phyloP scores from a whole-genome alignment of 1,140 invertebrate genomes.

The Leptinotarsa defecta region DNA sequence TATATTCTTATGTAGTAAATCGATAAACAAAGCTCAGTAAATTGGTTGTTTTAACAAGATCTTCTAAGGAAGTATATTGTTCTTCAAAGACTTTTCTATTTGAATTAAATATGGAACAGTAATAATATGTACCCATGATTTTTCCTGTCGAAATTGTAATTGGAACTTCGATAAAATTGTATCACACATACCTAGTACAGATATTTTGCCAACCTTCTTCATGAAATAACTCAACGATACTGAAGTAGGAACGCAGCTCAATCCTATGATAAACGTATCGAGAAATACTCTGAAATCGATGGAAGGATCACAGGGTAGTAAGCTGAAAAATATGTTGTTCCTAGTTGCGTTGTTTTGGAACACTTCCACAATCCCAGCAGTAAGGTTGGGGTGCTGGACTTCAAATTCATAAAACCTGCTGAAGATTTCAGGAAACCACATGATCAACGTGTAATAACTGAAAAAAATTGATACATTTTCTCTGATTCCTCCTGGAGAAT shows the following conservation, averaged over 20 bases:
- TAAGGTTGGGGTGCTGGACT: slow-evolving; percentile 56
- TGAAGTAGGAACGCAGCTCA: slow-evolving; percentile 62
- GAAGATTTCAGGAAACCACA: slow-evolving; percentile 72
- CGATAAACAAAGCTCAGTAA: too few species aligned
- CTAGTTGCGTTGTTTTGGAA: slow-evolving; percentile 43
- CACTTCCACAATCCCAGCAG: slow-evolving; percentile 65
- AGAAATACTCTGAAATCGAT: slow-evolving; percentile 60
- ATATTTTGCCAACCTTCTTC: slow-evolving; percentile 62
- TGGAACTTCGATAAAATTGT: not conserved
- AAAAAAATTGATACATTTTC: slow-evolving; percentile 22
- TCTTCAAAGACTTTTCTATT: too few species aligned
- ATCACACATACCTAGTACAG: slow-evolving; percentile 56
- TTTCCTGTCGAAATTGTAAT: too few species aligned
- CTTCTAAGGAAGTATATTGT: too few species aligned
- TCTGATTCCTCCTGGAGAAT: not conserved
- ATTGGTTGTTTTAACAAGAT: too few species aligned
- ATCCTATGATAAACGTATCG: slow-evolving; percentile 61
- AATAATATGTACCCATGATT: too few species aligned
- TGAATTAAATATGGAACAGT: too few species aligned
- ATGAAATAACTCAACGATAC: slow-evolving; percentile 62
- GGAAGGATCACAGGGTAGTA: slow-evolving; percentile 44
- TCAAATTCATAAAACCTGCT: slow-evolving; percentile 65
- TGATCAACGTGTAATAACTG: slow-evolving; percentile 70
- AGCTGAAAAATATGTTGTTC: slow-evolving; percentile 22
- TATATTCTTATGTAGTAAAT: too few species aligned